These are phyloP conservation scores for Ptilorrhoa leucosticta DNA, from an alignment of 2,113 vertebrate genomes.

Conservation along the genomic window DNA sequence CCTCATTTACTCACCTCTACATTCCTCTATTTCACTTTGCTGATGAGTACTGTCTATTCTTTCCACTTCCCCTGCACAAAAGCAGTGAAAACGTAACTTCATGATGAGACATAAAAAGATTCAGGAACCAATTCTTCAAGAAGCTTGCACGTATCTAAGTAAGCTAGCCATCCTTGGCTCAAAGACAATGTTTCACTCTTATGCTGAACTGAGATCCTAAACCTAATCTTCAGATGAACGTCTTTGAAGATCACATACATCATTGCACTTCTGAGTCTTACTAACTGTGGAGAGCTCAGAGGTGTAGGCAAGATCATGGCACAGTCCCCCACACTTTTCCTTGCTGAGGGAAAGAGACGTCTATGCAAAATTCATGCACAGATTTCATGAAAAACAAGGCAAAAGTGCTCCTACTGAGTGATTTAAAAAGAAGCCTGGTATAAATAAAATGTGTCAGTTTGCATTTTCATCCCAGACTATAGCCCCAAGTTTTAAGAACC, in stretches of 20 bases:
- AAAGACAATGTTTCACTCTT: not conserved
- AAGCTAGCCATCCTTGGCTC: not conserved
- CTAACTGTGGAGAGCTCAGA: not conserved
- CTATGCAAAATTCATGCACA: fast-evolving
- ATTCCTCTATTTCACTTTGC: not conserved
- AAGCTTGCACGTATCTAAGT: not conserved
- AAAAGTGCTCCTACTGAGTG: not conserved
- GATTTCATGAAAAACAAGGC: not conserved
- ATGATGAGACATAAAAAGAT: not conserved
- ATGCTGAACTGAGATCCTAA: not conserved
- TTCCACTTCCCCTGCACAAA: not conserved
- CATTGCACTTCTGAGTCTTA: not conserved
- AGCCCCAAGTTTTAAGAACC: not conserved
- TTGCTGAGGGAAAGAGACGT: not conserved
- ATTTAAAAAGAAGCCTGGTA: not conserved
- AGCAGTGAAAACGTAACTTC: not conserved
- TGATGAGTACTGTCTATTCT: not conserved
- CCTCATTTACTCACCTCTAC: not conserved
- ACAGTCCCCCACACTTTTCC: not conserved
- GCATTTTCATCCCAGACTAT: not conserved
- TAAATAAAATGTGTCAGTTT: not conserved
- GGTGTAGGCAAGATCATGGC: not conserved
- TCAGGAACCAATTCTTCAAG: not conserved
- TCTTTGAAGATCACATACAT: not conserved
- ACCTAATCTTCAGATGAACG: not conserved